Evolutionary conservation across 2,797 vertebrate species (phyloP), one percentile per base, ranked within the genome.

Genomic region (Serranus cabrilla): DNA sequence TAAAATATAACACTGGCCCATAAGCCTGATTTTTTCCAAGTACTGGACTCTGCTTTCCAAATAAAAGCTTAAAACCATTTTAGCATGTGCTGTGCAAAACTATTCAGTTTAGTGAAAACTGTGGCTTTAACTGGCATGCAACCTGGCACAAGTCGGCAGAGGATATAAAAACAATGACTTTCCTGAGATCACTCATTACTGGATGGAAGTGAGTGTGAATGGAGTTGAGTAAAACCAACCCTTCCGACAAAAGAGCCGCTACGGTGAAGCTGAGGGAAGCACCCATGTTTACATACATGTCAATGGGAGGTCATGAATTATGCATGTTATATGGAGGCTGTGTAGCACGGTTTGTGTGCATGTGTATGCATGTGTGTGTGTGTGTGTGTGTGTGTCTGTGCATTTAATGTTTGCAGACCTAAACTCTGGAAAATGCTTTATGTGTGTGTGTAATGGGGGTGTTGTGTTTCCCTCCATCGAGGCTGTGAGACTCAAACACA

Each of bases 221-320:
- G 6, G 58, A 81, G 65, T 68, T 45, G n/a, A 62, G 42, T 45
- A 46, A 71, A 71, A 45, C 5, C 18, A 63, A 54, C 27, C 55
- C 27, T 71, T 34, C 40, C 4, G n/a, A 87, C 80, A 84, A 84
- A 34, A 83, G 82, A 84, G 42, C 59, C 21, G 23, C 42, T 42
- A 51, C 55, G 31, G 64, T 64, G 71, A 66, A 70, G 69, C 76
- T 50, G 61, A 60, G 57, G 74, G 70, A 84, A 84, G 85, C 50
- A 37, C 67, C 65, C 47, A 5, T 90, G 90, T 91, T 91, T 91
- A 89, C 88, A 90, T 55, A 83, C 78, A 85, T 84, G 83, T 90
- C 88, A 87, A 86, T 61, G 75, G 88, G 82, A 85, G 78, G 63
- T 81, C 83, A 86, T 92, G 65, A 90, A 92, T 92, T 88, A 91